Base-by-base conservation (phyloP, 1,140 invertebrate genomes). In the Euura saliciscinereae region DNA sequence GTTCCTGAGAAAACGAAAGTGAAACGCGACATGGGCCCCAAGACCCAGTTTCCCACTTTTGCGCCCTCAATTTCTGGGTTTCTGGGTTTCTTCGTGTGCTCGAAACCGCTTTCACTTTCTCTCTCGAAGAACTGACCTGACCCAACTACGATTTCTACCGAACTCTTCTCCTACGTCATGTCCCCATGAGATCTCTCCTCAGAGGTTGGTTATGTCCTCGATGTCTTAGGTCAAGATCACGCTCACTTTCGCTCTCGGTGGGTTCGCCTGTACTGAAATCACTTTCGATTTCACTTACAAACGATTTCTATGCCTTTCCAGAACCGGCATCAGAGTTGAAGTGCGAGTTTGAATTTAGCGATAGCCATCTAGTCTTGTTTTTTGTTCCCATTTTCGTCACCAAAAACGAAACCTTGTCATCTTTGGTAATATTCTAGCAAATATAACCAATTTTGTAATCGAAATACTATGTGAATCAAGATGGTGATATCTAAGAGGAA, bases 201-300 rank as follows among this genome's bases (percentile, higher is more conserved):
- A 4, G 66, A 67, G 43, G 28, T 3, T 28, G 66, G 13, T 2
- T n/a, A 59, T 59, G 51, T 59, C 51, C 51, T 59, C 51, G 8
- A 67, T 67, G 66, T 64, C 66, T 44, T 67, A 44, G 66, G 66
- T 67, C 66, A 67, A 42, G 66, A 67, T 67, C 66, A 67, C 43
- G 13, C 66, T 44, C 66, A 67, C 66, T 67, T 67, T 67, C 66
- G 43, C 66, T 67, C 13, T 67, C 51, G 13, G 8, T 59, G 3
- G 51, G 43, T 67, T 67, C 66, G 3, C 43, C 13, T 42, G 43
- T 67, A 10, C 66, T 42, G 10, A 28, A 67, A 44, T 67, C 66
- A 67, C 66, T 67, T 67, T 67, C 66, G 43, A 42, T 67, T 67
- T 67, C 66, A 42, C 13, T 42, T 44, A 44, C 43, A 42, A 42